Conservation (phyloP, 2,113 vertebrate species). For the Scolopax mira region DNA sequence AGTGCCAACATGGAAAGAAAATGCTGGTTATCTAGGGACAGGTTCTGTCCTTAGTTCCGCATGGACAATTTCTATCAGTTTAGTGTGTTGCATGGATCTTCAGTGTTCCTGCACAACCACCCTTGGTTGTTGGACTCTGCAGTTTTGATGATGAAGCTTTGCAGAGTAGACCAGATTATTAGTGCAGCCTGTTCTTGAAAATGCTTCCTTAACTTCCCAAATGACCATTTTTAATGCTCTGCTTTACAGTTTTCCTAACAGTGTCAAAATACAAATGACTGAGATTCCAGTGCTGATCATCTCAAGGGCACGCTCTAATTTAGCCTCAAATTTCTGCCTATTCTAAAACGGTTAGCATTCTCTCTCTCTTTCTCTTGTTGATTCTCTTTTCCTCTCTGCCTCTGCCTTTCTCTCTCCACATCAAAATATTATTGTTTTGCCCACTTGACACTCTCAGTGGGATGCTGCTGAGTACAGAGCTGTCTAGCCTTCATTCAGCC, state of each 20-base stretch:
- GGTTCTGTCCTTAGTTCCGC: neutral
- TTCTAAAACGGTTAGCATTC: neutral
- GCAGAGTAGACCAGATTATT: neutral
- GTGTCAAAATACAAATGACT: neutral
- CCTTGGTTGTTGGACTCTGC: neutral
- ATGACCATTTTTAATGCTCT: neutral
- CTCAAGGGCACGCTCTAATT: neutral
- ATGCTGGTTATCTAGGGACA: neutral
- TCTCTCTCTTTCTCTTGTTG: neutral
- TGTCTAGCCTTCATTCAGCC: slow-evolving; percentile 21
- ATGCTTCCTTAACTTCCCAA: neutral
- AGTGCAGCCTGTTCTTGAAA: neutral
- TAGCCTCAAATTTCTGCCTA: neutral
- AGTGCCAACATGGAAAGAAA: neutral
- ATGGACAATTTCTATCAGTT: neutral
- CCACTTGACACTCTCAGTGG: slow-evolving; percentile 53
- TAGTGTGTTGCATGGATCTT: neutral
- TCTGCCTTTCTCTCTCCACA: slow-evolving; percentile 35
- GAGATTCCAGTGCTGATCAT: neutral
- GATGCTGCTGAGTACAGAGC: neutral
- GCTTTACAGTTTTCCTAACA: neutral
- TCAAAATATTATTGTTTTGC: slow-evolving; percentile 57
- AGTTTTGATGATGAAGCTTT: neutral
- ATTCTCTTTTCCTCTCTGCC: neutral
- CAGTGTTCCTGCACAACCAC: neutral